A percentile compares a stretch with the other conserved stretches of the same genome.
These are phyloP conservation scores for Procambarus clarkii DNA, from an alignment of 1,140 invertebrate species.

Conservation along the genomic window DNA sequence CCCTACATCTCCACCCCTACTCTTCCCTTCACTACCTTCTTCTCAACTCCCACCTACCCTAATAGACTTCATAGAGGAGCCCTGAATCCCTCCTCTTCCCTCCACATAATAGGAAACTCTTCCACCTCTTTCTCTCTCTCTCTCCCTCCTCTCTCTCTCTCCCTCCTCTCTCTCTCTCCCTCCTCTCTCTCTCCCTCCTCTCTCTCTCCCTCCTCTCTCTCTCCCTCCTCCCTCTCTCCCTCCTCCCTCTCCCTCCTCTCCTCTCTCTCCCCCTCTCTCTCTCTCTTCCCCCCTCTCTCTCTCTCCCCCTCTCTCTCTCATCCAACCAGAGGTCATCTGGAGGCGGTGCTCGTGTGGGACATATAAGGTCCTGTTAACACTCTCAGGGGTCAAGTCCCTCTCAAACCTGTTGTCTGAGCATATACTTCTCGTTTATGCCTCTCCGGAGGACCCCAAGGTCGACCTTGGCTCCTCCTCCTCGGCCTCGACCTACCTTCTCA, in stretches of 20 bases:
- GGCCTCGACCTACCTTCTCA: background rate
- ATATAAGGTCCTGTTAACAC: too few relatives aligned
- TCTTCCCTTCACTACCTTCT: too few relatives aligned
- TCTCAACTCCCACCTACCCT: too few relatives aligned
- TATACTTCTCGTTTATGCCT: background rate
- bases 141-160: background rate
- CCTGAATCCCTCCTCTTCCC: too few relatives aligned
- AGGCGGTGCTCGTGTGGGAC: background rate
- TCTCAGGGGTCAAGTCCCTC: too few relatives aligned
- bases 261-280: background rate
- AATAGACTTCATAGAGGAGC: too few relatives aligned
- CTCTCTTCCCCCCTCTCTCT: too few relatives aligned
- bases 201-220: background rate
- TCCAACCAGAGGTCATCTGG: background rate
- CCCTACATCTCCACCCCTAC: too few relatives aligned
- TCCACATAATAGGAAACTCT: too few relatives aligned
- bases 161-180: constrained; percentile 5
- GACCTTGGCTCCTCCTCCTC: background rate
- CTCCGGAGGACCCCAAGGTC: background rate
- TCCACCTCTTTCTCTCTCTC: too few relatives aligned
- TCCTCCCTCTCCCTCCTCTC: background rate
- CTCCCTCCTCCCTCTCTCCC: background rate
- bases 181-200: background rate
- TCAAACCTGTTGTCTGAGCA: too few relatives aligned
- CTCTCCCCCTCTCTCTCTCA: too few relatives aligned